phyloP scores from a whole-genome alignment of 2,888 invertebrate genomes.

The Vesta saturnalis region DNA sequence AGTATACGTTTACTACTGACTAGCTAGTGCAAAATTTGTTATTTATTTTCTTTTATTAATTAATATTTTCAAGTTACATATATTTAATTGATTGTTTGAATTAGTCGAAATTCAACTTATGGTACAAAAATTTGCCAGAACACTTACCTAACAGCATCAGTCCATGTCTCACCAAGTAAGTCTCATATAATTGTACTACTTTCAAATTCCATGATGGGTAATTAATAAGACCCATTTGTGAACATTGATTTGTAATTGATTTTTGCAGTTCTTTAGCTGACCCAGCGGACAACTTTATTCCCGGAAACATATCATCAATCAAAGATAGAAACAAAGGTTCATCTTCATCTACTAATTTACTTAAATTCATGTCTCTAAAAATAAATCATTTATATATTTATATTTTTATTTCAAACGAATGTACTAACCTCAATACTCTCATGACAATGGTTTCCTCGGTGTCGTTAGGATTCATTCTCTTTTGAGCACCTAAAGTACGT shows the following conservation, averaged over 20 bases:
- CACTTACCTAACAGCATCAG: conserved; percentile 76
- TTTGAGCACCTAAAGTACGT: conserved; percentile 82
- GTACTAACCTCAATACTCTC: conserved; percentile 77
- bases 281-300: conserved; percentile 77
- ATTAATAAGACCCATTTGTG: conserved; percentile 76
- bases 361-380: conserved; percentile 88
- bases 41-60: too few relatives aligned
- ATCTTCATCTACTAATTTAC: conserved; percentile 92
- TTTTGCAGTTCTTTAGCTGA: conserved; percentile 81
- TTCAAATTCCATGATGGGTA: conserved; percentile 90
- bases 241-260: conserved; percentile 72
- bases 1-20: too few relatives aligned
- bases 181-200: conserved; percentile 85
- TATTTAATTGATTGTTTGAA: too few relatives aligned
- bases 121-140: neutral
- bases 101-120: neutral
- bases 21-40: too few relatives aligned
- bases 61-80: too few relatives aligned
- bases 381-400: neutral
- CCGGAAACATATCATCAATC: conserved; percentile 91
- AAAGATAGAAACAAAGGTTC: conserved; percentile 87
- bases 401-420: neutral
- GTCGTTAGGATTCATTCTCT: conserved; percentile 77
- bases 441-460: conserved; percentile 92
- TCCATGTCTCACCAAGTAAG: conserved; percentile 87